phyloP scores from a whole-genome alignment of 1,140 invertebrate genomes.

The Varroa destructor region DNA sequence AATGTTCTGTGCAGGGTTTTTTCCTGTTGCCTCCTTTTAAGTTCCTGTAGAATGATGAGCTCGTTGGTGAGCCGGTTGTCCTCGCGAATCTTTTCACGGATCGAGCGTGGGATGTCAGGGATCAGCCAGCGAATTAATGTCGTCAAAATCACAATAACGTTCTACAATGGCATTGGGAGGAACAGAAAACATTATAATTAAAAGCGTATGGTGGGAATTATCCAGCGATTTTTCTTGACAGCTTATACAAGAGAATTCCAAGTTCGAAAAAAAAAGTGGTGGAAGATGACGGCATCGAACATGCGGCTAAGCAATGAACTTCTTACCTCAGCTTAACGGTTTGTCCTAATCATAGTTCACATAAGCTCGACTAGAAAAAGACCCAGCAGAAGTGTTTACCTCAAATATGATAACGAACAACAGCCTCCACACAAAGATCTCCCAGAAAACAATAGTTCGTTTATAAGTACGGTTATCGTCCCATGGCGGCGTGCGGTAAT shows the following conservation, averaged over 20 bases:
- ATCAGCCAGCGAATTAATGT: constrained; percentile 71
- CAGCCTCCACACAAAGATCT: constrained; percentile 71
- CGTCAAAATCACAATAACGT: constrained; percentile 65
- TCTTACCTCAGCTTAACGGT: too few species aligned
- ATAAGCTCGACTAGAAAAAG: too few species aligned
- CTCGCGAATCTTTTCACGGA: constrained; percentile 61
- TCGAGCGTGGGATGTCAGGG: constrained; percentile 62
- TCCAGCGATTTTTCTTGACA: constrained; percentile 6
- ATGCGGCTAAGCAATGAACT: too few species aligned
- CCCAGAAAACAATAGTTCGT: constrained; percentile 67
- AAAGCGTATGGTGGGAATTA: neutral
- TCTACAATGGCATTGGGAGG: constrained; percentile 47
- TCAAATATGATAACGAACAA: constrained; percentile 85
- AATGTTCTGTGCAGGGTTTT: neutral
- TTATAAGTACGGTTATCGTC: constrained; percentile 49
- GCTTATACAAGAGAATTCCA: too few species aligned
- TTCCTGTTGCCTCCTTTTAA: constrained; percentile 40
- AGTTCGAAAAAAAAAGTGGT: neutral
- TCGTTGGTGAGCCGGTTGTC: constrained; percentile 77
- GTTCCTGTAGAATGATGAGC: constrained; percentile 68
- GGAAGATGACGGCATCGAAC: too few species aligned
- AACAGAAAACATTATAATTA: constrained; percentile 19
- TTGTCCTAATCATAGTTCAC: too few species aligned
- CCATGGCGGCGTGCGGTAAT: constrained; percentile 62
- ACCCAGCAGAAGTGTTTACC: constrained; percentile 45